These are phyloP conservation scores for Anthopleura sola DNA, from an alignment of 64 coral and sea anemone species.

Conservation along the genomic window DNA sequence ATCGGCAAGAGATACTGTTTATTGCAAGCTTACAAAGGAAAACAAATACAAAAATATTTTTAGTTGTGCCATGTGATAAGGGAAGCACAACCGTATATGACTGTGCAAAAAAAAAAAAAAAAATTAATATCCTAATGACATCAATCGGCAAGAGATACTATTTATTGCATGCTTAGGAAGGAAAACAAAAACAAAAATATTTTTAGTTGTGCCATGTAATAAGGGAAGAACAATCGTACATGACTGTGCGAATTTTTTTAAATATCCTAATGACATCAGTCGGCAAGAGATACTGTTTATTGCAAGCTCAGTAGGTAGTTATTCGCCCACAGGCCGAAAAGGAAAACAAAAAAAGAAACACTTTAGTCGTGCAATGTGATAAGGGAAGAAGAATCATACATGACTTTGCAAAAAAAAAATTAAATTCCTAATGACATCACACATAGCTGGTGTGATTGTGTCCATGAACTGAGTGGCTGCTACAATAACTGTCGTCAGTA, in stretches of 20 bases:
- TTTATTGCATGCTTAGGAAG: too few relatives aligned
- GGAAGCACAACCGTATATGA: background rate
- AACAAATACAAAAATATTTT: too few relatives aligned
- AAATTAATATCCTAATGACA: background rate
- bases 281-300: background rate
- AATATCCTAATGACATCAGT: background rate
- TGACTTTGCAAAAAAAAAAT: background rate
- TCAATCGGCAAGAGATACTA: background rate
- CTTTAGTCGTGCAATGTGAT: background rate
- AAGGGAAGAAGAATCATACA: background rate
- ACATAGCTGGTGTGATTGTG: too few relatives aligned
- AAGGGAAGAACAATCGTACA: background rate
- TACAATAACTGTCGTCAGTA: too few relatives aligned
- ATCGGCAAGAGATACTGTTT: background rate
- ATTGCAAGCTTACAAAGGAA: too few relatives aligned
- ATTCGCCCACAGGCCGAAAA: background rate
- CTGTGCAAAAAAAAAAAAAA: too few relatives aligned
- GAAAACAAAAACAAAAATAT: too few relatives aligned
- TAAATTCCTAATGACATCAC: background rate
- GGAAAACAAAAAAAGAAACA: too few relatives aligned
- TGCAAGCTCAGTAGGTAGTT: too few relatives aligned
- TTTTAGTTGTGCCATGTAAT: background rate
- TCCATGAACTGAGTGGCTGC: too few relatives aligned
- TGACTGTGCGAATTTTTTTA: background rate
- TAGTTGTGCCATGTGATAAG: background rate